Evolutionary conservation across 2,888 invertebrate genomes (phyloP).

Genomic region (Drosophila infuscata): DNA sequence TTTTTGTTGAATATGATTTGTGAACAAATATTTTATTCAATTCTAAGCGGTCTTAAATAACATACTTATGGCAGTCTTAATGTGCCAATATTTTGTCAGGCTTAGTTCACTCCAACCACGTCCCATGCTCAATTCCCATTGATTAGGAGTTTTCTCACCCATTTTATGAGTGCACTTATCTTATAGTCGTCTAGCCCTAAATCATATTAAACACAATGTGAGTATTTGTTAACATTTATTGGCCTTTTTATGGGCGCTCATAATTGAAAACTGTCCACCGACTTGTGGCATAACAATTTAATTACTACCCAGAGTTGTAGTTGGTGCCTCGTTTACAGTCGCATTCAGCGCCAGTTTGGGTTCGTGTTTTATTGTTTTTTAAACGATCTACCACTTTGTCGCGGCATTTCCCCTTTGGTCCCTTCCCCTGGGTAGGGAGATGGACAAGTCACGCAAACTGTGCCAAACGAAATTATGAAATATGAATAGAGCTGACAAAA

Average conservation of each 20-base stretch:
- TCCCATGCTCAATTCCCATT: slow-evolving; percentile 15
- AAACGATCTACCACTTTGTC: slow-evolving; percentile 81
- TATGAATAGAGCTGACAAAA: slow-evolving; percentile 62
- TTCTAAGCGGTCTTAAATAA: background rate
- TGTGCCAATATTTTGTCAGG: background rate
- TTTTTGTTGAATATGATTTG: background rate
- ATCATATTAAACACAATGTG: slow-evolving; percentile 38
- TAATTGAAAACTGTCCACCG: slow-evolving; percentile 61
- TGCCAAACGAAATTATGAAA: slow-evolving; percentile 62
- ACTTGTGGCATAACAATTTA: slow-evolving; percentile 76
- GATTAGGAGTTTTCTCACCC: slow-evolving; percentile 36
- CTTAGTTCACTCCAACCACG: background rate
- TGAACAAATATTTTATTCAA: background rate
- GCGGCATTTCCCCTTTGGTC: slow-evolving; percentile 47
- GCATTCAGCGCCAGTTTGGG: slow-evolving; percentile 21
- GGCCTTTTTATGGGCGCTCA: slow-evolving; percentile 53
- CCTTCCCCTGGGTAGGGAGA: background rate
- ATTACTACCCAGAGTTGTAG: slow-evolving; percentile 60
- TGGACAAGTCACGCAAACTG: slow-evolving; percentile 61
- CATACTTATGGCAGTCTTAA: background rate
- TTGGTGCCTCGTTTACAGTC: slow-evolving; percentile 33
- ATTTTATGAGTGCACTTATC: slow-evolving; percentile 43
- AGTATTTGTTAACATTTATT: slow-evolving; percentile 65
- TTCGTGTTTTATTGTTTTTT: slow-evolving; percentile 81
- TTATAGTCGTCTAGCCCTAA: slow-evolving; percentile 35